Conservation (phyloP, 2,888 invertebrate genomes). For the Drosophila paranaensis region DNA sequence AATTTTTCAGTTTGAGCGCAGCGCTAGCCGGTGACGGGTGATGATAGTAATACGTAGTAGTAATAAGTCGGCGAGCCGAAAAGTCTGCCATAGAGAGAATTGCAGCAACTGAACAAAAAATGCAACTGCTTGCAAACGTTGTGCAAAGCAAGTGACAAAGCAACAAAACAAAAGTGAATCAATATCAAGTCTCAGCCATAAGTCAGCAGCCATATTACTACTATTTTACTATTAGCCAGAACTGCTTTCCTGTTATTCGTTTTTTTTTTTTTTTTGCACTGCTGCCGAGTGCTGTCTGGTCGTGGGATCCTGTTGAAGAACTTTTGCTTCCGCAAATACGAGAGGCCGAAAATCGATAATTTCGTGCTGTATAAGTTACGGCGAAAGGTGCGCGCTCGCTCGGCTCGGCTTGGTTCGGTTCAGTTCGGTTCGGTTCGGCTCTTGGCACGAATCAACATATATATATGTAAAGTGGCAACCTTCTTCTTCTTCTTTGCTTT, state of each 20-base stretch:
- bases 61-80: slow-evolving; percentile 68
- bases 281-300: slow-evolving; percentile 45
- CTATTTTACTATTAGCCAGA: slow-evolving; percentile 4
- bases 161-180: not conserved
- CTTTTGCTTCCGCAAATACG: slow-evolving; percentile 76
- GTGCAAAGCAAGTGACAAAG: slow-evolving; percentile 37
- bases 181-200: slow-evolving; percentile 6
- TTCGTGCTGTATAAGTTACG: slow-evolving; percentile 84
- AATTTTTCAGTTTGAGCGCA: slow-evolving; percentile 77
- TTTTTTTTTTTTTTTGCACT: slow-evolving; percentile 21
- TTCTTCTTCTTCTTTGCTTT: slow-evolving; percentile 30
- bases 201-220: slow-evolving; percentile 17
- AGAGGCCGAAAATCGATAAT: slow-evolving; percentile 81
- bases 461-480: slow-evolving; percentile 21
- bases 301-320: slow-evolving; percentile 60
- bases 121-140: slow-evolving; percentile 38
- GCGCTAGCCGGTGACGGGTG: slow-evolving; percentile 80
- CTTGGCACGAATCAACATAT: slow-evolving; percentile 45
- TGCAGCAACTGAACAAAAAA: slow-evolving; percentile 37
- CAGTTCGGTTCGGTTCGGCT: slow-evolving; percentile 26
- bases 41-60: slow-evolving; percentile 76
- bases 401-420: slow-evolving; percentile 33
- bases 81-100: slow-evolving; percentile 47
- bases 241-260: slow-evolving; percentile 11
- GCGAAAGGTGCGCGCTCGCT: slow-evolving; percentile 82